phyloP scores from a whole-genome alignment of 2,797 vertebrate genomes.

The Chrysocyon brachyurus region DNA sequence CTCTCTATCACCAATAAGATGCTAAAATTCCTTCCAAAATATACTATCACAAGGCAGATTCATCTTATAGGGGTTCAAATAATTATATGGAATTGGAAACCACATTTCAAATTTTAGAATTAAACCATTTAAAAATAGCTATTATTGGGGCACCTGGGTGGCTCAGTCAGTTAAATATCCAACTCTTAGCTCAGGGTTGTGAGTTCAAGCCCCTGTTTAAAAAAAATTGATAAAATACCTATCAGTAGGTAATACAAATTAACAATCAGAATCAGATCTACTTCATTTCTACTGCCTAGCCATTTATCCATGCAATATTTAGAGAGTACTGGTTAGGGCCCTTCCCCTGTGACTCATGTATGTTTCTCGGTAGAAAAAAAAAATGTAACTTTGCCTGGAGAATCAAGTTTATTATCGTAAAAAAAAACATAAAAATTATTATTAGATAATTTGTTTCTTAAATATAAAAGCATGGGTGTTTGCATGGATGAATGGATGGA shows the following conservation, averaged over 20 bases:
- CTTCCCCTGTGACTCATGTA: not conserved
- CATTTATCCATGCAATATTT: not conserved
- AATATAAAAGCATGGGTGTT: not conserved
- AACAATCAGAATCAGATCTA: not conserved
- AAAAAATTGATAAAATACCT: not conserved
- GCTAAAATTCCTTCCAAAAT: not conserved
- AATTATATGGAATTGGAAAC: not conserved
- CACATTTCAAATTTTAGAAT: not conserved
- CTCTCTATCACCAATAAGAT: not conserved
- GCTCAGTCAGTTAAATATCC: not conserved
- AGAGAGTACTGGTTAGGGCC: not conserved
- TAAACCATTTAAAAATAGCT: not conserved
- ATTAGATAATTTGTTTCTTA: not conserved
- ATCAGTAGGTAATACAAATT: not conserved
- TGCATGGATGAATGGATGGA: too few relatives aligned
- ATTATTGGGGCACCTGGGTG: not conserved
- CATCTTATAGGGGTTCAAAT: conserved; percentile 2
- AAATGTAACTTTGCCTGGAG: not conserved
- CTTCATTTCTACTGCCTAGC: not conserved
- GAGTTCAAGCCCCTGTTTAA: not conserved
- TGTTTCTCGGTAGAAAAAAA: conserved; percentile 15
- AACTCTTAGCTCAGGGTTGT: not conserved
- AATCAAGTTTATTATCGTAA: not conserved
- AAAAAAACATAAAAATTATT: not conserved
- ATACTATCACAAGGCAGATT: not conserved